A percentile compares a stretch with the other conserved stretches of the same genome.
These are phyloP conservation scores for Schlechtendalia chinensis DNA, from an alignment of 1,140 invertebrate genomes.

Conservation along the genomic window DNA sequence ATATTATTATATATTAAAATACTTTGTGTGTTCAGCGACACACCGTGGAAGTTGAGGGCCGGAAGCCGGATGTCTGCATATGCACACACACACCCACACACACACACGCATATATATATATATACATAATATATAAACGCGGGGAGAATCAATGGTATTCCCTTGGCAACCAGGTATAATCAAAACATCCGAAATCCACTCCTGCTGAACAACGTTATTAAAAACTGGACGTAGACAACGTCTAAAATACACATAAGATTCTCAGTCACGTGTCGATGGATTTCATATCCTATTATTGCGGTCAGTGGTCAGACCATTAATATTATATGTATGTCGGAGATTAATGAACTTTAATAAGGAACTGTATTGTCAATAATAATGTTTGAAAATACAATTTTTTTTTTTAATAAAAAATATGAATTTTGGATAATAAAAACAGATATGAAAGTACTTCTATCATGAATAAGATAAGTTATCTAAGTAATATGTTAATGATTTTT, in stretches of 20 bases:
- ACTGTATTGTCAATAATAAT: neutral
- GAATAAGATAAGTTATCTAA: too few species aligned
- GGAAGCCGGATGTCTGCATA: slow-evolving; percentile 43
- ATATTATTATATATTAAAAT: slow-evolving; percentile 14
- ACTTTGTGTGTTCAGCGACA: neutral
- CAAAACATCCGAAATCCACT: slow-evolving; percentile 36
- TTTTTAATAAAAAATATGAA: neutral
- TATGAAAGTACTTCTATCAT: too few species aligned
- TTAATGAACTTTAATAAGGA: neutral
- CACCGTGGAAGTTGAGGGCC: neutral
- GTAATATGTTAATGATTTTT: too few species aligned
- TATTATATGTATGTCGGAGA: neutral
- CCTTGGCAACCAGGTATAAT: slow-evolving; percentile 47
- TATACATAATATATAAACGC: neutral
- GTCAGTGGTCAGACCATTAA: slow-evolving; percentile 29
- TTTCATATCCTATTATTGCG: slow-evolving; percentile 30
- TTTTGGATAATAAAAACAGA: neutral
- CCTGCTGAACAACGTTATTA: slow-evolving; percentile 7
- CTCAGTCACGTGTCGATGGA: slow-evolving; percentile 11
- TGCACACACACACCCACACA: too few species aligned
- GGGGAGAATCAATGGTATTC: slow-evolving; percentile 44
- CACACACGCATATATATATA: neutral
- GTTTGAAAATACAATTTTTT: neutral
- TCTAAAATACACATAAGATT: slow-evolving; percentile 11
- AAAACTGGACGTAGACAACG: slow-evolving; percentile 24